Percentiles rank a stretch among this genome's conserved stretches.
Conservation (phyloP, 2,888 invertebrate genomes). For the Antheraea assamensis region DNA sequence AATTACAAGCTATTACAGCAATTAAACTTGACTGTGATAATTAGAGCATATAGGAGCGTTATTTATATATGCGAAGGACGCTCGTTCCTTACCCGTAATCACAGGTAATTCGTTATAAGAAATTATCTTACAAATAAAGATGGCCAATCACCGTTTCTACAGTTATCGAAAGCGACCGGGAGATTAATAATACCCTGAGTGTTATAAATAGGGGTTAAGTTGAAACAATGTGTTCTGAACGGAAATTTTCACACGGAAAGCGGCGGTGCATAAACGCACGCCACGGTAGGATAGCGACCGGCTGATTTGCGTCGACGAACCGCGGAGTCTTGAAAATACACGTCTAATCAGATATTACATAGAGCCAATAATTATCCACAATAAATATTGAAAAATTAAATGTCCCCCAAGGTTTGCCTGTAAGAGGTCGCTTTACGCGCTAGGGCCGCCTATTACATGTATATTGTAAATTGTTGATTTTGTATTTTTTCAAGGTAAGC, state of each 20-base stretch:
- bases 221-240: slow-evolving; percentile 65
- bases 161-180: slow-evolving; percentile 4
- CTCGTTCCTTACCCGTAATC: not conserved
- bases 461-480: no score
- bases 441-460: no score
- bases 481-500: no score
- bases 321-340: slow-evolving; percentile 57
- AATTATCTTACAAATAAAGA: not conserved
- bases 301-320: slow-evolving; percentile 52
- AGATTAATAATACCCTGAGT: slow-evolving; percentile 9
- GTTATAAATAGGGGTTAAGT: slow-evolving; percentile 60
- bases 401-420: no score
- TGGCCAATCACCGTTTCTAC: slow-evolving; percentile 13
- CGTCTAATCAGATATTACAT: no score
- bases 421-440: no score
- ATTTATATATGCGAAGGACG: slow-evolving; percentile 27
- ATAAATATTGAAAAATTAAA: no score
- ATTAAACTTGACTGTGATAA: slow-evolving; percentile 57
- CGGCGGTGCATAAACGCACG: slow-evolving; percentile 69
- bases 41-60: slow-evolving; percentile 48
- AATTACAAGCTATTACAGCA: slow-evolving; percentile 55
- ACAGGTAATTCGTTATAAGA: not conserved
- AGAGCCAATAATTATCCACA: not conserved
- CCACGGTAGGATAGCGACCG: slow-evolving; percentile 68
- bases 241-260: slow-evolving; percentile 72